phyloP scores from a whole-genome alignment of 2,797 vertebrate species.

The Peromyscus attwateri region DNA sequence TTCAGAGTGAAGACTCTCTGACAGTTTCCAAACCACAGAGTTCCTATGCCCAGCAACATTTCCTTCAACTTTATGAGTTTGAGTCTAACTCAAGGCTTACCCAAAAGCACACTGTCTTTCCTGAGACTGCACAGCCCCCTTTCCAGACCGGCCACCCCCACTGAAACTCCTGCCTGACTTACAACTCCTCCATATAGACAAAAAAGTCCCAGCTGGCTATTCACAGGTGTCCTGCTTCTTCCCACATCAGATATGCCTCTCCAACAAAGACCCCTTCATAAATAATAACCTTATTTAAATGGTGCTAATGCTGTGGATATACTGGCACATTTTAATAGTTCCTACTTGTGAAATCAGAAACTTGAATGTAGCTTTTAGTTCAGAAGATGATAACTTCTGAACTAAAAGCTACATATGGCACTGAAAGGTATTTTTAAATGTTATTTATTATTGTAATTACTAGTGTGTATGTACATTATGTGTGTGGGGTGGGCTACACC shows the following conservation, averaged over 20 bases:
- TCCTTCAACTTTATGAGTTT: not conserved
- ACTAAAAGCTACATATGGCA: not conserved
- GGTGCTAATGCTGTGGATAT: not conserved
- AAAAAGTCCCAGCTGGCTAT: not conserved
- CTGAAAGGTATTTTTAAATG: conserved; percentile 30
- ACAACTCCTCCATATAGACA: not conserved
- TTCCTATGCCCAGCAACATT: not conserved
- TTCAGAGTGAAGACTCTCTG: not conserved
- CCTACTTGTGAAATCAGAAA: conserved; percentile 6
- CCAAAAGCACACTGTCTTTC: not conserved
- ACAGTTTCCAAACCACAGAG: not conserved
- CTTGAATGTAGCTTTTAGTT: not conserved
- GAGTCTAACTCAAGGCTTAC: not conserved
- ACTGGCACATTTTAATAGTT: not conserved
- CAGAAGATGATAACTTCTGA: conserved; percentile 13
- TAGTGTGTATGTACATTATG: not conserved
- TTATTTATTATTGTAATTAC: not conserved
- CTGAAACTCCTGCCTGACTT: not conserved
- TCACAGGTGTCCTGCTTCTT: not conserved
- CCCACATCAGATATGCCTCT: not conserved
- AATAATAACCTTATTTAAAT: not conserved
- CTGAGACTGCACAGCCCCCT: not conserved
- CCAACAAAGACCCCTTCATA: not conserved
- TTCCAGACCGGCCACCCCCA: not conserved
- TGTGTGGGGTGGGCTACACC: not conserved